Base-by-base conservation (phyloP, 1,140 invertebrate genomes). In the Lerema accius region DNA sequence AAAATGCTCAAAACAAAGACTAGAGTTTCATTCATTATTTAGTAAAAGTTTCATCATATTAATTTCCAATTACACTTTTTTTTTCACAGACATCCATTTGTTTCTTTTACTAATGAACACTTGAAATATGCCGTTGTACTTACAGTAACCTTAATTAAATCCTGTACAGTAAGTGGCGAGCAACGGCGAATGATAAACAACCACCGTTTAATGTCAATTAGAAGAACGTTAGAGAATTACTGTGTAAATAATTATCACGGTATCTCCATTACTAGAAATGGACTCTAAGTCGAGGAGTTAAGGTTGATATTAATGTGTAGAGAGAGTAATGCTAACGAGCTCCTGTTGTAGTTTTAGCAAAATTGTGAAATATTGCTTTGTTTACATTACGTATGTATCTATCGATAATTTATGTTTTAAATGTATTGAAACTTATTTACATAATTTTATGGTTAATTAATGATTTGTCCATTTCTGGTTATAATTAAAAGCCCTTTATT, bases 141-240 rank as follows among this genome's bases (percentile, higher is more conserved):
- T n/a, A n/a, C n/a, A n/a, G n/a, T n/a, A n/a, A n/a, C 40, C 48
- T 45, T 67, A 63, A 75, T 72, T 72, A 69, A 75, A 72, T 67
- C 55, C 51, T 42, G 66, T 45, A 65, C 53, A 49, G 58, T 56
- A 56, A 65, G 66, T 58, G 68, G 61, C 71, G 65, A 69, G 69
- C 67, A 71, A 79, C 78, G 79, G 78, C 67, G 74, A 78, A 80
- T 80, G 73, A 82, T 74, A 77, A 79, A 81, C 70, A 71, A 64
- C 62, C 60, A 69, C 65, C 71, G 66, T 86, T 82, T 84, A 78
- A 78, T 72, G 79, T 82, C 80, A 83, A 86, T 86, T 84, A 86
- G 75, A 59, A 15, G 66, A 74, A 53, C 60, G 68, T 73, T 76
- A 71, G 59, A 39, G 39, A 28, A 55, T 28, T 55, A 42, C 39